Conservation (phyloP, 1,140 invertebrate species). For the Trichonephila clavata region DNA sequence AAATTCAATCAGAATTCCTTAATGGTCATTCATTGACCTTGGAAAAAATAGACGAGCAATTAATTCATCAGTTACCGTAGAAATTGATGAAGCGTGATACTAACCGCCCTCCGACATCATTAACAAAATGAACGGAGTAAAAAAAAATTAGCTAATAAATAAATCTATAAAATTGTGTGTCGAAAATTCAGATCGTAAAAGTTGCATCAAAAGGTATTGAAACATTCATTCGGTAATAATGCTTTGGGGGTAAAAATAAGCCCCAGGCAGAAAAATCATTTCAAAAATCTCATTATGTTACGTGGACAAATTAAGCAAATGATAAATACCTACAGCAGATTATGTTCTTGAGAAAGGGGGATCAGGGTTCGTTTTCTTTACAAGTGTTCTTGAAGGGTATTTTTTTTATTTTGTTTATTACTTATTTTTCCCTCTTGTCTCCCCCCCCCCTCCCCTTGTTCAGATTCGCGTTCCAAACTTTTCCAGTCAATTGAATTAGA, state of each 20-base stretch:
- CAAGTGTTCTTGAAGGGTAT: neutral
- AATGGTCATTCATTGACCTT: constrained; percentile 29
- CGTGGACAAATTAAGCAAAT: constrained; percentile 37
- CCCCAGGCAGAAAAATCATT: neutral
- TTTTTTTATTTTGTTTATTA: neutral
- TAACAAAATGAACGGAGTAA: constrained; percentile 30
- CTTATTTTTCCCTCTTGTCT: too few species aligned
- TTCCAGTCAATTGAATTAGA: too few species aligned
- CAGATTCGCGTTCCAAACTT: too few species aligned
- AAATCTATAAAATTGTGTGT: constrained; percentile 45
- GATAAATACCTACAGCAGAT: constrained; percentile 39
- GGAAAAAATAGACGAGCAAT: constrained; percentile 40
- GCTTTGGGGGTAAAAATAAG: neutral
- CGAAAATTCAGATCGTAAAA: constrained; percentile 56
- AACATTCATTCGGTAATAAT: constrained; percentile 41
- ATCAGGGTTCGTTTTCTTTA: neutral
- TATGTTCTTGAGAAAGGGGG: neutral
- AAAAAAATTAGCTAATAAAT: neutral
- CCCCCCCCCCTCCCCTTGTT: too few species aligned
- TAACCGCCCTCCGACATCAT: constrained; percentile 35
- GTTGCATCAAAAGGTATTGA: constrained; percentile 41
- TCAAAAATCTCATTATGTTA: constrained; percentile 46
- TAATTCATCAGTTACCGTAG: constrained; percentile 63
- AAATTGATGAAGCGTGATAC: constrained; percentile 59
- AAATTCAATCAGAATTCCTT: constrained; percentile 55